These are phyloP conservation scores for Cyphomyrmex costatus DNA, from an alignment of 1,140 invertebrate genomes.

Conservation along the genomic window DNA sequence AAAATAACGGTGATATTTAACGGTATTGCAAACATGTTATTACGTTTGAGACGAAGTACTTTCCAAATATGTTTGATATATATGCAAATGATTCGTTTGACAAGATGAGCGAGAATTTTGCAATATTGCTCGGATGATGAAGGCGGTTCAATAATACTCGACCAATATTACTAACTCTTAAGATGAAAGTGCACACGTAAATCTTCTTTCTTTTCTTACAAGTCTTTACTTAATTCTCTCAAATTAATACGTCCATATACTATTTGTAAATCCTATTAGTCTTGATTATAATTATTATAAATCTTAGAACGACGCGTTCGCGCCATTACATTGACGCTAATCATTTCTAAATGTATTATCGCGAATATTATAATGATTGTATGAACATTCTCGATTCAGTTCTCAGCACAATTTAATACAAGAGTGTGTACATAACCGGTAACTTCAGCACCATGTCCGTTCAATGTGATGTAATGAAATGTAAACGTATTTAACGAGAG, in stretches of 20 bases:
- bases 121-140: background rate
- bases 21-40: constrained; percentile 7
- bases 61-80: constrained; percentile 23
- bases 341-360: constrained; percentile 57
- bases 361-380: constrained; percentile 57
- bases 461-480: constrained; percentile 80
- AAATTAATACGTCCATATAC: constrained; percentile 30
- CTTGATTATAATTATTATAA: constrained; percentile 56
- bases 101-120: background rate
- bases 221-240: constrained; percentile 52
- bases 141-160: constrained; percentile 74
- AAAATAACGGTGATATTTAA: background rate
- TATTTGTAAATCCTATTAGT: constrained; percentile 36
- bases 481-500: constrained; percentile 63
- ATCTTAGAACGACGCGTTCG: constrained; percentile 47
- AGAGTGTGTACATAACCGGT: constrained; percentile 77
- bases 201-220: background rate
- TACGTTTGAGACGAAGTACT: constrained; percentile 36
- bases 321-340: constrained; percentile 28
- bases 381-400: constrained; percentile 75
- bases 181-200: constrained; percentile 53
- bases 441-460: constrained; percentile 77
- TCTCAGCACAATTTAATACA: constrained; percentile 75
- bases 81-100: constrained; percentile 19
- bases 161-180: constrained; percentile 77